Conservation (phyloP, 2,797 vertebrate genomes). For the Lacerta bilineata region DNA sequence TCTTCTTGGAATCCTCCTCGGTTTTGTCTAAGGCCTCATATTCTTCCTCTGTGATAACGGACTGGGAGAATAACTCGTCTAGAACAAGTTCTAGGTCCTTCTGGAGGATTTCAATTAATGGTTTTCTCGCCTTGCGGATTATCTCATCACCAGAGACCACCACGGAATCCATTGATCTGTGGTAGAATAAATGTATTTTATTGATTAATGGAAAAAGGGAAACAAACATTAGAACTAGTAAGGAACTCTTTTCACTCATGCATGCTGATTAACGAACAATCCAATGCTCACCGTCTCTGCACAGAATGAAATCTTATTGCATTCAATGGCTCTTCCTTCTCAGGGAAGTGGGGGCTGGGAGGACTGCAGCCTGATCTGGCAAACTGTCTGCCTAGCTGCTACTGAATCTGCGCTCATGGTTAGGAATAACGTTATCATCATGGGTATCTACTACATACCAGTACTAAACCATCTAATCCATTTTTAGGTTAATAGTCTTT, state of each 20-base stretch:
- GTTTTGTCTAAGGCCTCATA: not conserved
- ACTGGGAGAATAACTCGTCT: not conserved
- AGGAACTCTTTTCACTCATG: too few species aligned
- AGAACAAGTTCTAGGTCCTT: not conserved
- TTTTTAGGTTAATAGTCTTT: too few species aligned
- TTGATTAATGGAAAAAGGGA: not conserved
- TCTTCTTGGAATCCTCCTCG: not conserved
- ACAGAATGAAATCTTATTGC: too few species aligned
- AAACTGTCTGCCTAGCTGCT: too few species aligned
- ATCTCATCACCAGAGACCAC: not conserved
- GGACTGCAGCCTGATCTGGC: too few species aligned
- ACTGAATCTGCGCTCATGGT: too few species aligned
- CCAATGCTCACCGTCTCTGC: too few species aligned
- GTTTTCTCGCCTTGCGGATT: not conserved
- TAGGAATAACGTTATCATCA: rapidly evolving
- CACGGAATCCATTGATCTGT: not conserved
- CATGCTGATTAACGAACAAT: too few species aligned
- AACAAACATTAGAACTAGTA: not conserved
- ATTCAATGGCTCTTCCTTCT: too few species aligned
- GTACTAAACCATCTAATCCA: too few species aligned
- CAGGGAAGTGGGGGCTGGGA: too few species aligned
- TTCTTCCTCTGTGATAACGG: slow-evolving; percentile 7
- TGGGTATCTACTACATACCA: too few species aligned
- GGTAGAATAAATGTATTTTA: not conserved
- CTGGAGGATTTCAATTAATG: not conserved